Evolutionary conservation across 2,888 invertebrate genomes (phyloP).

Genomic region (Branchellion lobata): DNA sequence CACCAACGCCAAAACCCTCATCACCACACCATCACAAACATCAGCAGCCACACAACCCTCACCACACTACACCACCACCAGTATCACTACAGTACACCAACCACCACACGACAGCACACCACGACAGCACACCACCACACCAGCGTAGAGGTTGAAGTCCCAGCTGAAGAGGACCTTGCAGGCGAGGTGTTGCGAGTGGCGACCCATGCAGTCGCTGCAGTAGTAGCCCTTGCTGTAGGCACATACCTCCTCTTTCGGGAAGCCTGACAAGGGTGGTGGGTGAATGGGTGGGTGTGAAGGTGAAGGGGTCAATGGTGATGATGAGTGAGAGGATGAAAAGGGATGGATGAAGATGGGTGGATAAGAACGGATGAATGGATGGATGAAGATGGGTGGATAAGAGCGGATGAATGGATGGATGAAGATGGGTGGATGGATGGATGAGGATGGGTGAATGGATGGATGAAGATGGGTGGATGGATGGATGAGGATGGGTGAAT

Average conservation of each 20-base stretch:
- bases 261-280: conserved; percentile 56
- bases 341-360: too few species aligned
- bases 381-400: too few species aligned
- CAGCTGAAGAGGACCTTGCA: conserved; percentile 87
- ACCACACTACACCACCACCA: too few species aligned
- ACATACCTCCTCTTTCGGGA: conserved; percentile 71
- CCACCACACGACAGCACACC: neutral
- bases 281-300: too few species aligned
- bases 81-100: neutral
- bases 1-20: too few species aligned
- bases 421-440: neutral
- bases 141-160: conserved; percentile 71
- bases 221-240: conserved; percentile 83
- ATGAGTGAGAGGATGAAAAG: too few species aligned
- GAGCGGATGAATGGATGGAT: too few species aligned
- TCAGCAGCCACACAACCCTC: too few species aligned
- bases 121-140: conserved; percentile 50
- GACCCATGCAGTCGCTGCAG: conserved; percentile 84
- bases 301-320: too few species aligned
- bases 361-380: too few species aligned
- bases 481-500: neutral
- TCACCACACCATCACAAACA: too few species aligned
- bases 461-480: neutral
- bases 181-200: conserved; percentile 78
- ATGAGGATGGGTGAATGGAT: neutral